Percentiles rank a stretch among this genome's conserved stretches.
These are phyloP conservation scores for Rachycentron canadum DNA, from an alignment of 2,797 vertebrate genomes.

Conservation along the genomic window DNA sequence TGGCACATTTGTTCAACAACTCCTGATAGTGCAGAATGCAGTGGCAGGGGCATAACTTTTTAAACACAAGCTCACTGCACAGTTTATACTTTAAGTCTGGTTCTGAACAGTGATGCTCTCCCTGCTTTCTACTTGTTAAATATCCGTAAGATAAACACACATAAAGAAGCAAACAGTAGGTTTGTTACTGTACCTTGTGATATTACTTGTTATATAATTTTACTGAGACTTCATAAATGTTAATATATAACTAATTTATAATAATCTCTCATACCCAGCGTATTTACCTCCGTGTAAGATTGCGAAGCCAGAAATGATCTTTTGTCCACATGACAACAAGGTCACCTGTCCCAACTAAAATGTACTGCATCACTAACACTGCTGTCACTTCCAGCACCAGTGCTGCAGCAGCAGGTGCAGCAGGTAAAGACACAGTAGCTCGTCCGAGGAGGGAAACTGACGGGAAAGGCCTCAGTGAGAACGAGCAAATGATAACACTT, in stretches of 20 bases:
- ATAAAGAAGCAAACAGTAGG: not conserved
- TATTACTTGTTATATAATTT: not conserved
- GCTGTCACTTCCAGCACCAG: not conserved
- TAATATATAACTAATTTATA: slow-evolving; percentile 31
- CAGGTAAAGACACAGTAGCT: not conserved
- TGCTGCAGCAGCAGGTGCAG: slow-evolving; percentile 3
- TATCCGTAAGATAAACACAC: not conserved
- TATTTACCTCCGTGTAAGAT: not conserved
- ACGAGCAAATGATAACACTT: not conserved
- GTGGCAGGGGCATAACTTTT: slow-evolving; percentile 1
- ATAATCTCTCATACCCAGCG: not conserved
- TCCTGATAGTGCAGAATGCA: slow-evolving; percentile 59
- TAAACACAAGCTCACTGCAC: slow-evolving; percentile 8
- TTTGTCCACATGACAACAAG: not conserved
- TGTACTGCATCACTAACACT: not conserved
- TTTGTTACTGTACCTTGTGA: not conserved
- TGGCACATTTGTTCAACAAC: slow-evolving; percentile 62
- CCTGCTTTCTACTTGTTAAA: not conserved
- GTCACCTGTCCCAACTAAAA: not conserved
- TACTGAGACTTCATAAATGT: slow-evolving; percentile 31
- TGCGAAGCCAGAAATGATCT: not conserved
- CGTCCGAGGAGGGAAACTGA: not conserved
- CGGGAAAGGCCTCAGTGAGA: not conserved
- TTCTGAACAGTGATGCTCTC: rapidly evolving
- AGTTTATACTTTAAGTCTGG: not conserved